phyloP scores from a whole-genome alignment of 2,888 invertebrate genomes.

The Tetramorium bicarinatum region DNA sequence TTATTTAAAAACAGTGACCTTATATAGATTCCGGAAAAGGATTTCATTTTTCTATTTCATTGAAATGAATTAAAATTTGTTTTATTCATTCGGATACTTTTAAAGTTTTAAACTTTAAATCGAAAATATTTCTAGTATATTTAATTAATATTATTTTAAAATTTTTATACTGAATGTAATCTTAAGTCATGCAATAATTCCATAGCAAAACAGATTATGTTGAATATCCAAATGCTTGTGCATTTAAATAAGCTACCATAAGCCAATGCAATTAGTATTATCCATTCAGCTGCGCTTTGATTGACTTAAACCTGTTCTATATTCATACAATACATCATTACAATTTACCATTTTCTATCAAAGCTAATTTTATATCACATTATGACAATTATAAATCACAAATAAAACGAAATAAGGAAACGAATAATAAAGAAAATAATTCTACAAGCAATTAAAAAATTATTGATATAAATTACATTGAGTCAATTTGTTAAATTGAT shows the following conservation, averaged over 20 bases:
- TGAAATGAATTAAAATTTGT: background rate
- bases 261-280: slow-evolving; percentile 38
- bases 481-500: background rate
- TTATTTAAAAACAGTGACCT: background rate
- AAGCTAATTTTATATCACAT: background rate
- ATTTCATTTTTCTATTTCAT: background rate
- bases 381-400: background rate
- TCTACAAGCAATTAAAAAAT: background rate
- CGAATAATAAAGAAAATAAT: background rate
- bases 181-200: background rate
- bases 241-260: slow-evolving; percentile 24
- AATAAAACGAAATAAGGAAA: background rate
- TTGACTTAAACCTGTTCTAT: slow-evolving; percentile 17
- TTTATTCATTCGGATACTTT: background rate
- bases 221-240: slow-evolving; percentile 1
- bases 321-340: slow-evolving; percentile 1
- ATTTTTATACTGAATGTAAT: background rate
- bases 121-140: background rate
- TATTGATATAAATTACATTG: background rate
- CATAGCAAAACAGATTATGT: background rate
- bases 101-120: background rate
- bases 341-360: background rate
- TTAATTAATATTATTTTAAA: background rate
- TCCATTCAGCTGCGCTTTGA: slow-evolving; percentile 18
- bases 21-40: background rate